These are phyloP conservation scores for Drosophila seguyi DNA, from an alignment of 1,140 invertebrate genomes.

Conservation along the genomic window DNA sequence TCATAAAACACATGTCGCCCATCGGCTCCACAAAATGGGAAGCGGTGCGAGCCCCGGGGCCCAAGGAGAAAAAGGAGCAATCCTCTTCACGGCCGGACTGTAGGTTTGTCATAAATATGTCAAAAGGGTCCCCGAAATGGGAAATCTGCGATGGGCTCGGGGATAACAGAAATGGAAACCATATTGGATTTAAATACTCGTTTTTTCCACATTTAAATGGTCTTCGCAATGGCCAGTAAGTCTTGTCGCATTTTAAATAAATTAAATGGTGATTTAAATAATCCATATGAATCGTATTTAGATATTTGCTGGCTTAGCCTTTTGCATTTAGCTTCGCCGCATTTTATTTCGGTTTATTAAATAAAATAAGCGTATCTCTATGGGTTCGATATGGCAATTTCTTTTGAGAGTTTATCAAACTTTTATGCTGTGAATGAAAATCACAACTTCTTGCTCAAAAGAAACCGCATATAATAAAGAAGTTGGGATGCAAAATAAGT, in stretches of 20 bases:
- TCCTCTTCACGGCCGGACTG: constrained; percentile 14
- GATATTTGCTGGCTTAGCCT: background rate
- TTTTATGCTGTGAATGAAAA: background rate
- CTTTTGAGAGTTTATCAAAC: background rate
- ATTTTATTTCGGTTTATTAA: background rate
- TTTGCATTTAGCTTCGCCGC: background rate
- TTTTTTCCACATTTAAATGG: constrained; percentile 26
- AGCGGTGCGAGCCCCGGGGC: constrained; percentile 1
- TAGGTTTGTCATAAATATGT: constrained; percentile 73
- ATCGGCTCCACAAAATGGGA: constrained; percentile 30
- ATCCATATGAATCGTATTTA: constrained; percentile 4
- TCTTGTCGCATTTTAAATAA: constrained; percentile 7
- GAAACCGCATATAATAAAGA: too few relatives aligned
- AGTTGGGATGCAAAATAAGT: background rate
- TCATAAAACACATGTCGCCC: constrained; percentile 75
- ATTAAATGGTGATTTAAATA: constrained; percentile 16
- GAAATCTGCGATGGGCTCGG: constrained; percentile 57
- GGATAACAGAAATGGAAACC: constrained; percentile 30
- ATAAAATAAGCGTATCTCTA: background rate
- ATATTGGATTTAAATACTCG: constrained; percentile 25
- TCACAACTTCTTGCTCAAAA: background rate
- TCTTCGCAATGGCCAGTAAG: constrained; percentile 26
- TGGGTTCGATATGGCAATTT: background rate
- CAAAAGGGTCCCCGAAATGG: constrained; percentile 50
- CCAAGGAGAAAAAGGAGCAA: constrained; percentile 2